Conservation (phyloP, 2,888 invertebrate species). For the Phymatocera aterrima region DNA sequence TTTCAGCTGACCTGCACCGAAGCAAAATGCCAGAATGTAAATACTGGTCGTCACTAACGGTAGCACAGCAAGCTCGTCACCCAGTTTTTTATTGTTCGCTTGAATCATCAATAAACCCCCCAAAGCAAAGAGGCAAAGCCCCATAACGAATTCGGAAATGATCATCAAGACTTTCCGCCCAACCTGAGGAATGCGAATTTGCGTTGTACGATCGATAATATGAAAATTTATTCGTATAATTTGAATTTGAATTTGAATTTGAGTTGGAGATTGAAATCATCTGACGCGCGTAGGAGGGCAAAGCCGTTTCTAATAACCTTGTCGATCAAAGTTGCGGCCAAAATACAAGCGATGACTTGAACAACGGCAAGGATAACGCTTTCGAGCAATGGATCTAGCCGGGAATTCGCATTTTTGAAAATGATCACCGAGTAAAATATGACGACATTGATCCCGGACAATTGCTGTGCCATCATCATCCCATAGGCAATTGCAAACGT, state of each 20-base stretch:
- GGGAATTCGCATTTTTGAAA: slow-evolving; percentile 81
- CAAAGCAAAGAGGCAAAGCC: slow-evolving; percentile 80
- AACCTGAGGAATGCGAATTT: slow-evolving; percentile 66
- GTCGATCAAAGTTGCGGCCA: slow-evolving; percentile 87
- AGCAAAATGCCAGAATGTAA: slow-evolving; percentile 73
- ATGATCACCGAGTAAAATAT: slow-evolving; percentile 87
- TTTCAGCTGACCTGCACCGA: slow-evolving; percentile 70
- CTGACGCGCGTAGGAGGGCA: too few species aligned
- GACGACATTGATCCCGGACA: slow-evolving; percentile 88
- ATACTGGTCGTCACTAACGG: slow-evolving; percentile 72
- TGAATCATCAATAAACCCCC: slow-evolving; percentile 80
- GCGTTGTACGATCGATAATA: neutral
- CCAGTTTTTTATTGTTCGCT: slow-evolving; percentile 57
- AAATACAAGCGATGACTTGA: slow-evolving; percentile 85
- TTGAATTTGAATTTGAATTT: too few species aligned
- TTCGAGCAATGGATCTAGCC: slow-evolving; percentile 76
- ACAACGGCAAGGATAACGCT: slow-evolving; percentile 87
- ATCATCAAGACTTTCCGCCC: slow-evolving; percentile 87
- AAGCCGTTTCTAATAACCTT: too few species aligned
- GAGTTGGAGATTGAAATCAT: too few species aligned
- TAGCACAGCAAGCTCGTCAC: slow-evolving; percentile 66
- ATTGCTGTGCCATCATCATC: slow-evolving; percentile 91
- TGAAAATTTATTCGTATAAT: too few species aligned
- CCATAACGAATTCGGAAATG: slow-evolving; percentile 83
- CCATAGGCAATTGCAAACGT: slow-evolving; percentile 84